Evolutionary conservation across 2,113 vertebrate genomes (phyloP).

Genomic region (Podiceps cristatus): DNA sequence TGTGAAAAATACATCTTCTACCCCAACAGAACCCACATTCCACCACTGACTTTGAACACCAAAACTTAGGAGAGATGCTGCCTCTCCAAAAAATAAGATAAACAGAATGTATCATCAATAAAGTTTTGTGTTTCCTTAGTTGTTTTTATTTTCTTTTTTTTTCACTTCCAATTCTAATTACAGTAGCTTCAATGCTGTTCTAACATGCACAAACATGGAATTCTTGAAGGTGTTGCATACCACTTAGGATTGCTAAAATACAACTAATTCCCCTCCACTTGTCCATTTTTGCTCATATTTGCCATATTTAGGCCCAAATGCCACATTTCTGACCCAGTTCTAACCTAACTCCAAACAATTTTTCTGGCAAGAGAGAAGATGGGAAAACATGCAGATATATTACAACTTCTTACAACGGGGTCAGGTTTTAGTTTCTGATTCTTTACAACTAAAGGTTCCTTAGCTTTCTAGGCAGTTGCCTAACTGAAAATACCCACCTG

Average conservation of each 20-base stretch:
- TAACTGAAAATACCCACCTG: not conserved
- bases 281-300: not conserved
- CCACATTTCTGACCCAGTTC: not conserved
- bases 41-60: not conserved
- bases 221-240: not conserved
- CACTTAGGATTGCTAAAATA: not conserved
- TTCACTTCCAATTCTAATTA: not conserved
- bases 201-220: not conserved
- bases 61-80: not conserved
- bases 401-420: not conserved
- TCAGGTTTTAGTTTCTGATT: not conserved
- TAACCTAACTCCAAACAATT: not conserved
- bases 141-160: too few species aligned
- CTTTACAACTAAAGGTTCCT: not conserved
- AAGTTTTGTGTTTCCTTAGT: not conserved
- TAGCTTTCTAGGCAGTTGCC: not conserved
- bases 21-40: not conserved
- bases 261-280: not conserved
- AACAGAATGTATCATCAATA: not conserved
- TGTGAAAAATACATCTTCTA: not conserved
- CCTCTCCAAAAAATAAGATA: not conserved
- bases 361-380: not conserved
- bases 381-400: not conserved
- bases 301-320: not conserved
- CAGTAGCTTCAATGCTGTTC: not conserved